A percentile compares a stretch with the other conserved stretches of the same genome.
Conservation (phyloP, 2,113 vertebrate species). For the Seriola quinqueradiata region DNA sequence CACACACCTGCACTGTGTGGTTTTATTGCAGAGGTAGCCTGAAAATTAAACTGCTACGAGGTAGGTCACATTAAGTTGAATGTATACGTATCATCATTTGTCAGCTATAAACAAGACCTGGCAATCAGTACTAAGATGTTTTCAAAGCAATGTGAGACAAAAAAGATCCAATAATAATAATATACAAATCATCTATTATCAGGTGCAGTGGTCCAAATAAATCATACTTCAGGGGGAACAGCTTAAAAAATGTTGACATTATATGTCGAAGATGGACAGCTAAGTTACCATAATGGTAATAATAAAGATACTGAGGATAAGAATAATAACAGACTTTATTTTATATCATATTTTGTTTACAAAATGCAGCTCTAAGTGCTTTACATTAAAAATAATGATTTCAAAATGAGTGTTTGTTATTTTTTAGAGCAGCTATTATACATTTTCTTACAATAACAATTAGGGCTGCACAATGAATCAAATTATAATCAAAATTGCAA, state of each 20-base stretch:
- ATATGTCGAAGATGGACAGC: background rate
- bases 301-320: background rate
- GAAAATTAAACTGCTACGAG: background rate
- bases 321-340: background rate
- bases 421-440: background rate
- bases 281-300: background rate
- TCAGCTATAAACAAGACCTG: background rate
- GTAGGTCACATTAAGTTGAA: background rate
- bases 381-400: too few species aligned
- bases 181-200: slow-evolving; percentile 20
- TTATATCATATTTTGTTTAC: too few species aligned
- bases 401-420: too few species aligned
- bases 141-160: too few species aligned
- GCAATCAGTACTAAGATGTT: background rate
- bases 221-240: background rate
- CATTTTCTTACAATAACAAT: too few species aligned
- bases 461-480: too few species aligned
- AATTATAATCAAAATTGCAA: too few species aligned
- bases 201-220: slow-evolving; percentile 10
- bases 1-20: background rate
- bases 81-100: slow-evolving; percentile 2
- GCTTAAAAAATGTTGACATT: background rate
- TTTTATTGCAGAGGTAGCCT: background rate
- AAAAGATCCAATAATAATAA: background rate
- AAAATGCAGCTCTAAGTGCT: too few species aligned